Evolutionary conservation across 1,140 invertebrate genomes (phyloP).

Genomic region (Pseudomyrmex flavicornis): DNA sequence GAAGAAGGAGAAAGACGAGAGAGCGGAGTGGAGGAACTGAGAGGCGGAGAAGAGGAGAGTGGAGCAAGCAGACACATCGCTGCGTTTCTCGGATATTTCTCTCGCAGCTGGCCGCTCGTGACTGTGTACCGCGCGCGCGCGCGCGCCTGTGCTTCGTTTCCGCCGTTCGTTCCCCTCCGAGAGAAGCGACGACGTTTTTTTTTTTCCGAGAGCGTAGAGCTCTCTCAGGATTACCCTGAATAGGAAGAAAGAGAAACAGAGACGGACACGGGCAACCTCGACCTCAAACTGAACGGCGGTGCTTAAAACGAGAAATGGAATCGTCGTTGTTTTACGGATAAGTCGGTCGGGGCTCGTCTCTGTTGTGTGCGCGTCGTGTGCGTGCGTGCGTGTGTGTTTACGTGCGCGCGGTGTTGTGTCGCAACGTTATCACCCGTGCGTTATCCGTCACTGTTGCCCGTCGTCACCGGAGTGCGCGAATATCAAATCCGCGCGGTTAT

Average conservation of each 20-base stretch:
- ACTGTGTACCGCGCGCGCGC: neutral
- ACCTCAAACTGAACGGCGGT: conserved; percentile 35
- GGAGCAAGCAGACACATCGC: conserved; percentile 22
- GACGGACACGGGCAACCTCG: conserved; percentile 21
- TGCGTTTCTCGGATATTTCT: conserved; percentile 10
- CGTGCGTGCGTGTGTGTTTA: neutral
- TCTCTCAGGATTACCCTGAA: neutral
- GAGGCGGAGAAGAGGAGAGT: conserved; percentile 14
- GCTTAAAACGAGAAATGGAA: conserved; percentile 36
- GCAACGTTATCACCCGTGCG: neutral
- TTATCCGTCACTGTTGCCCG: neutral
- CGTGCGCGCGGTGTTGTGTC: neutral
- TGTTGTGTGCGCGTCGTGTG: neutral
- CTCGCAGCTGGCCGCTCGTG: conserved; percentile 16
- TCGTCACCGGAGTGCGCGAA: neutral
- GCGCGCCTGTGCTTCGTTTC: conserved; percentile 9
- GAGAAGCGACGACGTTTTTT: conserved; percentile 13
- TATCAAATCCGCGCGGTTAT: conserved; percentile 3
- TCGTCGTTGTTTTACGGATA: conserved; percentile 39
- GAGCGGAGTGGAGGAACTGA: neutral
- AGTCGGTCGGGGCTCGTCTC: conserved; percentile 5
- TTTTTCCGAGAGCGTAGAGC: conserved; percentile 8
- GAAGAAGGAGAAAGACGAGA: conserved; percentile 18
- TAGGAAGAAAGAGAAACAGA: neutral
- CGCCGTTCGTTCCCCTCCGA: conserved; percentile 9